A percentile compares a stretch with the other conserved stretches of the same genome.
These are phyloP conservation scores for Panonychus citri DNA, from an alignment of 1,140 invertebrate genomes.

Conservation along the genomic window DNA sequence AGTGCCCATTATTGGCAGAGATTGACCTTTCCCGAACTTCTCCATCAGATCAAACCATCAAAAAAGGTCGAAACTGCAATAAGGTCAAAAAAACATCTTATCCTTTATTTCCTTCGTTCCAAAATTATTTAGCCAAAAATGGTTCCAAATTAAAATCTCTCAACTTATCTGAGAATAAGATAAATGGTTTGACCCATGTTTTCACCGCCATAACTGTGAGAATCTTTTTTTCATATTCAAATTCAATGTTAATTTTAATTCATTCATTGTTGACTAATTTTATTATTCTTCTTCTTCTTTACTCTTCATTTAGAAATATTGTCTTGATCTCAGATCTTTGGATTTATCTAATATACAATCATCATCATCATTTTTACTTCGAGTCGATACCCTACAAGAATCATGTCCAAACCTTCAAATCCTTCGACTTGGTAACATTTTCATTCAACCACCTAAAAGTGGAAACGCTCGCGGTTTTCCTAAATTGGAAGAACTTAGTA, in stretches of 20 bases:
- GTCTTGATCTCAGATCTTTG: conserved; percentile 4
- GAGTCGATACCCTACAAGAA: conserved; percentile 5
- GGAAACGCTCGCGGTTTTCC: background rate
- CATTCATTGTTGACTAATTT: background rate
- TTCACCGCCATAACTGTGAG: conserved; percentile 3
- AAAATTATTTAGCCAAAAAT: background rate
- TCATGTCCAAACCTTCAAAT: conserved; percentile 4
- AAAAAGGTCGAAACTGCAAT: background rate
- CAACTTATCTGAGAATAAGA: conserved; percentile 6
- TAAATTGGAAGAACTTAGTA: conserved; percentile 7
- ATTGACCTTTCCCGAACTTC: background rate
- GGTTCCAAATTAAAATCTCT: conserved; percentile 2
- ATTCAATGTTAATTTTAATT: background rate
- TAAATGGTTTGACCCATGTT: background rate
- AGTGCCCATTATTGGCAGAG: background rate
- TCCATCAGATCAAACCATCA: background rate
- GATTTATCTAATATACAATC: conserved; percentile 8
- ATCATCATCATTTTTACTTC: background rate
- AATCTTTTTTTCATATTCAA: background rate
- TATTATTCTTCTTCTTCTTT: conserved; percentile 7
- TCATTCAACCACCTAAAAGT: background rate
- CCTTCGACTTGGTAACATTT: conserved; percentile 5
- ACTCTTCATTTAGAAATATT: conserved; percentile 30
- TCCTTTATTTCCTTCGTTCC: background rate
- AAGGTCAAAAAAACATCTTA: background rate